Evolutionary conservation across 2,113 vertebrate genomes (phyloP).

Genomic region (Centropristis striata): DNA sequence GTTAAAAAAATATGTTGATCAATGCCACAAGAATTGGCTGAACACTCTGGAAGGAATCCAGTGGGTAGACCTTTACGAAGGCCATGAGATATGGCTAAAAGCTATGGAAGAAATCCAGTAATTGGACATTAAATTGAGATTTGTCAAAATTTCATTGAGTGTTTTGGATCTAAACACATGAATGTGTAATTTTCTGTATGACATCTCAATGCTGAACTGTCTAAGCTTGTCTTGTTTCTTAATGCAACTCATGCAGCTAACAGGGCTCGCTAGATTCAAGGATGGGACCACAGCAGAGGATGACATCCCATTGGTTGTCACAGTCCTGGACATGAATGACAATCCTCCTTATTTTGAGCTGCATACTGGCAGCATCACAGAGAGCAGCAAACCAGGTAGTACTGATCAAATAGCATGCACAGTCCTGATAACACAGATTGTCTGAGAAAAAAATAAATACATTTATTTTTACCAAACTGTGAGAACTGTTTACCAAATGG

Average conservation of each 20-base stretch:
- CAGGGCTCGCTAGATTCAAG: constrained; percentile 59
- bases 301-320: constrained; percentile 65
- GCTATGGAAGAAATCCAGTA: no score
- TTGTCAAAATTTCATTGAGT: neutral
- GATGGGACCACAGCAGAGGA: constrained; percentile 69
- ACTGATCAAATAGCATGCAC: no score
- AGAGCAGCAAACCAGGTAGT: constrained; percentile 73
- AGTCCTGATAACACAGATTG: no score
- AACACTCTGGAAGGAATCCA: no score
- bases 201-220: neutral
- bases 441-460: no score
- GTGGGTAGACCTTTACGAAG: no score
- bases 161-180: no score
- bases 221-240: neutral
- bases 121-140: neutral
- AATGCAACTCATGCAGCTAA: constrained; percentile 65
- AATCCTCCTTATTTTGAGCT: constrained; percentile 71
- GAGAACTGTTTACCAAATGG: neutral
- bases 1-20: no score
- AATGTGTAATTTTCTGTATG: neutral
- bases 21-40: no score
- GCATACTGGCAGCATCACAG: constrained; percentile 63
- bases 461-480: neutral
- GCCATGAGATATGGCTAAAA: neutral
- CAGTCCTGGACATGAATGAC: constrained; percentile 80